phyloP scores from a whole-genome alignment of 2,888 invertebrate species.

The Brachyptera risi region DNA sequence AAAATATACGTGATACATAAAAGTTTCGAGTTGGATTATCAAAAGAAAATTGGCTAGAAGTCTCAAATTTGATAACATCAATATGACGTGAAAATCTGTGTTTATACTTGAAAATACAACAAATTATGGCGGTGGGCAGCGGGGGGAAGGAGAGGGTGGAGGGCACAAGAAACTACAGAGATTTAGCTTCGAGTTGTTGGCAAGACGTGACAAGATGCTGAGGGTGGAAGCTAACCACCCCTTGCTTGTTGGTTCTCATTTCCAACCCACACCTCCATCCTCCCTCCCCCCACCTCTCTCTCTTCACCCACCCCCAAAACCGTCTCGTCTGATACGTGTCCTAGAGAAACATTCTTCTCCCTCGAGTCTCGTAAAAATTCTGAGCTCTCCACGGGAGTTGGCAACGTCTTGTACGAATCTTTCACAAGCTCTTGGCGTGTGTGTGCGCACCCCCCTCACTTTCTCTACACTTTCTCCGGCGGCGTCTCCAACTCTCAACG shows the following conservation, averaged over 20 bases:
- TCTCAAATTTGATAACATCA: conserved; percentile 12
- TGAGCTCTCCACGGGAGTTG: conserved; percentile 15
- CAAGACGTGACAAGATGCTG: conserved; percentile 17
- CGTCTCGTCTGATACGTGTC: conserved; percentile 12
- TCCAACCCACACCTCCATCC: too few relatives aligned
- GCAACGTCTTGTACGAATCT: background rate
- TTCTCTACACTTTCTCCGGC: too few relatives aligned
- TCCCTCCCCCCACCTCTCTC: too few relatives aligned
- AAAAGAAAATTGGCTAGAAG: conserved; percentile 12
- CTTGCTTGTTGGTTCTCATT: conserved; percentile 4
- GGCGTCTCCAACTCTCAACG: too few relatives aligned
- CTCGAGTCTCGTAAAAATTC: conserved; percentile 20
- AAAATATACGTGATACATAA: conserved; percentile 1
- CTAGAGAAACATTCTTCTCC: background rate
- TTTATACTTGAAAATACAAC: background rate
- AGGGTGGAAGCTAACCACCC: conserved; percentile 5
- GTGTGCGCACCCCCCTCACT: too few relatives aligned
- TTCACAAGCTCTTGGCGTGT: background rate
- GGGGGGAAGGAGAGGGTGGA: background rate
- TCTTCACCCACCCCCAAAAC: background rate
- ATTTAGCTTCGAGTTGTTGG: conserved; percentile 20
- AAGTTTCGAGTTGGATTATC: conserved; percentile 13
- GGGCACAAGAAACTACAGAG: conserved; percentile 3
- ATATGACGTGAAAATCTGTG: conserved; percentile 12
- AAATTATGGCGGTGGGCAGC: background rate